Evolutionary conservation across 2,113 vertebrate species (phyloP).

Genomic region (Reinhardtius hippoglossoides): DNA sequence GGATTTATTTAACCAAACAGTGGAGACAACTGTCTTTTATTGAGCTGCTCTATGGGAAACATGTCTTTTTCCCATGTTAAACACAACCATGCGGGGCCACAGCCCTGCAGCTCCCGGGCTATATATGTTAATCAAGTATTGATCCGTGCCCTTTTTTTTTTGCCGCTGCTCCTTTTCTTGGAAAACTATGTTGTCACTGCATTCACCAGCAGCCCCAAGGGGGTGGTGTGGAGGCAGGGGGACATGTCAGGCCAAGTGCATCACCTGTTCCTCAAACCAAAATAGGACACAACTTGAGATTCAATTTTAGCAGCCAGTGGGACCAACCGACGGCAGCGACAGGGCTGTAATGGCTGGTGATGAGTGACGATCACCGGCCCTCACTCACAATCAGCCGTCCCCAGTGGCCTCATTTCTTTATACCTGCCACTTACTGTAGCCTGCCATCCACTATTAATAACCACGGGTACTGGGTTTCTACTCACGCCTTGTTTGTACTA

Average conservation of each 20-base stretch:
- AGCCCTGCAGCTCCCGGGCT: conserved; percentile 7
- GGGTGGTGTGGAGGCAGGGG: conserved; percentile 65
- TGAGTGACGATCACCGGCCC: conserved; percentile 76
- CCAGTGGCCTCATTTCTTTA: conserved; percentile 60
- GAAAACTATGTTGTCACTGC: conserved; percentile 71
- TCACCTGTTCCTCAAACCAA: conserved; percentile 81
- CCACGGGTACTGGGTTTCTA: conserved; percentile 29
- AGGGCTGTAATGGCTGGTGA: conserved; percentile 58
- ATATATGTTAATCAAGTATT: conserved; percentile 48
- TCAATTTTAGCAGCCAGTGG: conserved; percentile 79
- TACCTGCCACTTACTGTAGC: conserved; percentile 70
- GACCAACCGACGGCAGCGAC: conserved; percentile 50
- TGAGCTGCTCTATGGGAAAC: conserved; percentile 62
- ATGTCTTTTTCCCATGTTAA: conserved; percentile 51
- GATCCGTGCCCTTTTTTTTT: conserved; percentile 32
- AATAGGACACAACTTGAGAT: conserved; percentile 83
- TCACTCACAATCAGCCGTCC: conserved; percentile 65
- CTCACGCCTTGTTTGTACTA: conserved; percentile 45
- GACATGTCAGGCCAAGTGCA: conserved; percentile 60
- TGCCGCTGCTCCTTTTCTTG: conserved; percentile 65
- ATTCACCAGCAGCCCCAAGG: conserved; percentile 67
- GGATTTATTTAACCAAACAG: conserved; percentile 75
- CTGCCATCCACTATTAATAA: conserved; percentile 71
- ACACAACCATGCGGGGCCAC: conserved; percentile 28
- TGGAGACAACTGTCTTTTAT: conserved; percentile 68